These are phyloP conservation scores for Python bivittatus DNA, from an alignment of 2,113 vertebrate species.

Conservation along the genomic window DNA sequence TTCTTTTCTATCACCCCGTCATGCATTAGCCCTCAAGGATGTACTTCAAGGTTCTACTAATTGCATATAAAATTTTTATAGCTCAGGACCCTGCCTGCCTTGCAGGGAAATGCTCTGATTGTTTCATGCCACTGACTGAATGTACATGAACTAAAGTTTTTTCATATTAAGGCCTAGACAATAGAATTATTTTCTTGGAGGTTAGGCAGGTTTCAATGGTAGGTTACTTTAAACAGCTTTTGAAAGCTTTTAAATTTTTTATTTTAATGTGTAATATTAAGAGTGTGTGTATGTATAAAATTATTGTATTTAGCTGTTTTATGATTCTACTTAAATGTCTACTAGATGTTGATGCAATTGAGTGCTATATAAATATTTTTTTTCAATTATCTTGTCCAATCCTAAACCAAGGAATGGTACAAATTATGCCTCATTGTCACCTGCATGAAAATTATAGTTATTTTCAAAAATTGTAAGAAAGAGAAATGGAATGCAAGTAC, in stretches of 20 bases:
- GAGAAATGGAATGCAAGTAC: not conserved
- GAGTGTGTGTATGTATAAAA: not conserved
- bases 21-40: not conserved
- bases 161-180: not conserved
- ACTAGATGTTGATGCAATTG: not conserved
- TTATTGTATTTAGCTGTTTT: not conserved
- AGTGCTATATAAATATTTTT: not conserved
- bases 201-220: not conserved
- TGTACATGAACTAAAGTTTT: not conserved
- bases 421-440: not conserved
- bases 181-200: not conserved
- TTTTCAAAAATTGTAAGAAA: not conserved
- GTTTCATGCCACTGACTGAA: not conserved
- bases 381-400: not conserved
- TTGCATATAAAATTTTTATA: not conserved
- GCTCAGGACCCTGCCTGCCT: not conserved
- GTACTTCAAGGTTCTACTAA: not conserved
- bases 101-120: not conserved
- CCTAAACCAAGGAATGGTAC: not conserved
- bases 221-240: not conserved
- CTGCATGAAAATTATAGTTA: not conserved
- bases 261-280: not conserved
- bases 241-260: not conserved
- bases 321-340: not conserved
- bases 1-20: not conserved